Conservation (phyloP, 2,888 invertebrate species). For the Elmis aenea region DNA sequence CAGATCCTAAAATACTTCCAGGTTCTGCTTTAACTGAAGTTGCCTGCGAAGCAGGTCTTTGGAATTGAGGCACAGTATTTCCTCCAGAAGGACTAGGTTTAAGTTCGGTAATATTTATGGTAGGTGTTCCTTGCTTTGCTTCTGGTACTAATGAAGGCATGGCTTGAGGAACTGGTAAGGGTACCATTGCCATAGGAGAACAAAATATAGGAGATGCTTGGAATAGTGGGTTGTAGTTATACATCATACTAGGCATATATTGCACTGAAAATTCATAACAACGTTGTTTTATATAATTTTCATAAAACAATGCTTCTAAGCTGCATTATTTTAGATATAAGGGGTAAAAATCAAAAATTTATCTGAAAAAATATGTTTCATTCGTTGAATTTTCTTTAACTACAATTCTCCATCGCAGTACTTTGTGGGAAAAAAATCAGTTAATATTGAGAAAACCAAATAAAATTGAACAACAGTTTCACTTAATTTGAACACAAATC, state of each 20-base stretch:
- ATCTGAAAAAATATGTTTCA: too few relatives aligned
- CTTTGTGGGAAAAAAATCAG: too few relatives aligned
- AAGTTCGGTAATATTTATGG: conserved; percentile 17
- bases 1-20: conserved; percentile 48
- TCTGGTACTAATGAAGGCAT: conserved; percentile 24
- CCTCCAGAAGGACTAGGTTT: conserved; percentile 29
- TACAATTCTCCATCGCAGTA: too few relatives aligned
- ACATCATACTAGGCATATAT: conserved; percentile 59
- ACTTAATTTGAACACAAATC: too few relatives aligned
- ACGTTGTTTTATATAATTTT: too few relatives aligned
- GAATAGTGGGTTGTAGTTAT: conserved; percentile 52
- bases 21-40: conserved; percentile 55
- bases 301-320: too few relatives aligned
- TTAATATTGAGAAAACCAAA: too few relatives aligned
- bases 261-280: conserved; percentile 52
- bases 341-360: too few relatives aligned
- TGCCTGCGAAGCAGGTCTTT: conserved; percentile 50
- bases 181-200: conserved; percentile 48
- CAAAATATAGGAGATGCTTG: conserved; percentile 57
- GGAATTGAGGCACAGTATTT: conserved; percentile 30
- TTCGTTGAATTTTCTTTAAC: too few relatives aligned
- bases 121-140: conserved; percentile 6
- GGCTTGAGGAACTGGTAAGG: conserved; percentile 31
- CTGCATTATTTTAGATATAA: too few relatives aligned
- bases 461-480: too few relatives aligned